Base-by-base conservation (phyloP, 2,797 vertebrate species). In the Sternotherus odoratus region DNA sequence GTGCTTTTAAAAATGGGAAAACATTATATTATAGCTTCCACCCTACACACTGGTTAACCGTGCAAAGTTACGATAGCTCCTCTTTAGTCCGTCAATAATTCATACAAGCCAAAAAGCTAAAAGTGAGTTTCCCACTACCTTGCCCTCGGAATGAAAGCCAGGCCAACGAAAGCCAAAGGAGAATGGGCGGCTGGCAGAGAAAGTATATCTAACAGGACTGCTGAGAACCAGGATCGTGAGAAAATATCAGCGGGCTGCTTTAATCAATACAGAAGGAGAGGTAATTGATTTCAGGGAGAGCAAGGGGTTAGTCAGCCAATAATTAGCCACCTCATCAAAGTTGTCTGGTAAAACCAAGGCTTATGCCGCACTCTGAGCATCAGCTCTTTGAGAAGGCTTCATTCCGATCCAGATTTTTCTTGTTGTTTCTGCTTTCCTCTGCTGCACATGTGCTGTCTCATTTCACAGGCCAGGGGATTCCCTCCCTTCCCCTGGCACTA, bases 261-360 rank as follows among this genome's bases (percentile, higher is more conserved):
- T 77, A 95, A 97, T 98, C 97, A 83, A 98, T 97, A 91, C 50
- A 87, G 90, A 83, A 95, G 85, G 91, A 95, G 79, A 80, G 8
- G 69, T 50, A 86, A 97, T 97, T 95, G 97, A 98, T 97, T 97
- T 95, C 91, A 91, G 89, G 91, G 79, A 94, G 97, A 95, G 87
- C 91, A 92, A 94, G 95, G 89, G 95, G 95, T 96, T 96, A 95
- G 75, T 94, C 83, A 82, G 81, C 83, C 90, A 96, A 92, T 97
- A 95, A 96, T 95, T 95, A 97, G 77, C 87, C 57, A 90, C 74
- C 49, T 91, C 97, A 97, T 97, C 95, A 97, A 97, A 97, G 97
- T 93, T 94, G 91, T 79, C 84, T 78, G 84, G 57, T 97, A 96
- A 97, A 97, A 92, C 96, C 93, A 26, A 49, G 94, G 97, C 97